These are phyloP conservation scores for Sebastes diaconus DNA, from an alignment of 2,797 vertebrate genomes.

Conservation along the genomic window DNA sequence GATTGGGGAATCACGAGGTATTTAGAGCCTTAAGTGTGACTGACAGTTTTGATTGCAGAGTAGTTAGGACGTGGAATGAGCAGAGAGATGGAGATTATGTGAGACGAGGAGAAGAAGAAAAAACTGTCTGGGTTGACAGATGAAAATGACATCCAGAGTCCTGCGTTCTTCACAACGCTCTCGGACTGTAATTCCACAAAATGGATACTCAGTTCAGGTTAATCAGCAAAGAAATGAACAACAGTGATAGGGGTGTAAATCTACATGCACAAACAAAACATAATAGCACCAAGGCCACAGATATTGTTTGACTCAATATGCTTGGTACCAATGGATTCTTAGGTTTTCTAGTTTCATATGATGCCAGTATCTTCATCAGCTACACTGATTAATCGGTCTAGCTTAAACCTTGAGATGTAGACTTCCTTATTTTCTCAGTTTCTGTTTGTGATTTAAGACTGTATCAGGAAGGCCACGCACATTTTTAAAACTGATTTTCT, in stretches of 20 bases:
- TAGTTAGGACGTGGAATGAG: slow-evolving; percentile 59
- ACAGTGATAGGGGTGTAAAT: not conserved
- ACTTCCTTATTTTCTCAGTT: too few relatives aligned
- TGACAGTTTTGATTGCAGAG: slow-evolving; percentile 71
- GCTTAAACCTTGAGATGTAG: too few relatives aligned
- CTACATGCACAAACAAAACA: slow-evolving; percentile 7
- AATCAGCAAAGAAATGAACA: slow-evolving; percentile 22
- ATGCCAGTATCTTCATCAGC: too few relatives aligned
- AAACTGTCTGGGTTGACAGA: slow-evolving; percentile 23
- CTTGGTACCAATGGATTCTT: too few relatives aligned
- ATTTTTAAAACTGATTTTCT: too few relatives aligned
- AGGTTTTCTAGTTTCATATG: too few relatives aligned
- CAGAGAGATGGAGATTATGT: slow-evolving; percentile 54
- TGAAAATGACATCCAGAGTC: slow-evolving; percentile 45
- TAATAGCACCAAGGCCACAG: slow-evolving; percentile 1
- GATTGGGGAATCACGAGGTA: slow-evolving; percentile 62
- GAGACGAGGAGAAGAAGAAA: slow-evolving; percentile 32
- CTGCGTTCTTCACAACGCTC: slow-evolving; percentile 25
- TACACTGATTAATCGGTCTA: too few relatives aligned
- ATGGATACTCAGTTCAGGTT: slow-evolving; percentile 29
- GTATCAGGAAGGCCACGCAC: too few relatives aligned
- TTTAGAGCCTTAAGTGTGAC: slow-evolving; percentile 74
- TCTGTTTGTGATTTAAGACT: too few relatives aligned
- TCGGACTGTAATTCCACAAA: slow-evolving; percentile 22
- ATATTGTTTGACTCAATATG: not conserved